Conservation (phyloP, 2,797 vertebrate genomes). For the Malacoraja senta region DNA sequence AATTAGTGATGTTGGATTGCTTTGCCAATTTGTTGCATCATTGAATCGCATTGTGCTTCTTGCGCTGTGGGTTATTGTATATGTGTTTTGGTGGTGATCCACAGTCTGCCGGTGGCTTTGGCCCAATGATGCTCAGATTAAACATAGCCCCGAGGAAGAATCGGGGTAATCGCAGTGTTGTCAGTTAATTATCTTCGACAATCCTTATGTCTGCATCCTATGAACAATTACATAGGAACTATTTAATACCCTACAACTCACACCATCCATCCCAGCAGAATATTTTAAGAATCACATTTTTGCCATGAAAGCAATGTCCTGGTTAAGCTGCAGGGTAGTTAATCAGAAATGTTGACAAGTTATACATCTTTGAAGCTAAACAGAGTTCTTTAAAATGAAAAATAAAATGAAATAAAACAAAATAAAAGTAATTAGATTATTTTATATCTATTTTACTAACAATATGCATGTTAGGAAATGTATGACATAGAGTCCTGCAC, state of each 20-base stretch:
- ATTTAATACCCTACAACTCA: conserved; percentile 19
- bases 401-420: background rate
- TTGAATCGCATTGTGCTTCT: conserved; percentile 81
- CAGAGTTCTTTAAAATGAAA: background rate
- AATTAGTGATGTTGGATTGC: conserved; percentile 89
- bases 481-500: background rate
- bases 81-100: conserved; percentile 80
- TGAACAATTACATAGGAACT: conserved; percentile 17
- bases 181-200: conserved; percentile 78
- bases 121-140: conserved; percentile 90
- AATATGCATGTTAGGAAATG: background rate
- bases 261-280: conserved; percentile 25
- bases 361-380: background rate
- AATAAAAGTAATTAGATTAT: background rate
- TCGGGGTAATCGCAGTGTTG: conserved; percentile 66
- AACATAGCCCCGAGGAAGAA: conserved; percentile 87
- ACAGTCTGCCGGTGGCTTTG: conserved; percentile 89
- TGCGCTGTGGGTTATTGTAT: conserved; percentile 88
- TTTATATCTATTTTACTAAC: background rate
- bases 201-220: conserved; percentile 32
- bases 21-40: conserved; percentile 99
- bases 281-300: conserved; percentile 1
- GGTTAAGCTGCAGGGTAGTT: too few species aligned
- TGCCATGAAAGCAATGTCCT: background rate
- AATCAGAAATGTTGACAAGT: conserved; percentile 5